Base-by-base conservation (phyloP, 2,888 invertebrate species). In the Agonopterix alstromeriana region DNA sequence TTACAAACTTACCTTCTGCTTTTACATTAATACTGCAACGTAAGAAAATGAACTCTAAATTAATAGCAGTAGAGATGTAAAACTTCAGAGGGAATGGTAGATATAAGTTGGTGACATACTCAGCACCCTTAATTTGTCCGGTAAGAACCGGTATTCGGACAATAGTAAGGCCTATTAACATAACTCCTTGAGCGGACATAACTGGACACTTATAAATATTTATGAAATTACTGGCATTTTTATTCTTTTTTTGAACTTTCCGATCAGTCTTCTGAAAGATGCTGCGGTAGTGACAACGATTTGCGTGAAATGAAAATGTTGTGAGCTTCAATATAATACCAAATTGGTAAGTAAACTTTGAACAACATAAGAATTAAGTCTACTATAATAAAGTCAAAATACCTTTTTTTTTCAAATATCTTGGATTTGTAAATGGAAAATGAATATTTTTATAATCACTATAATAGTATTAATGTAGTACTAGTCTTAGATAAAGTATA, bases 111-210 rank as follows among this genome's bases (percentile, higher is more conserved):
- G 72, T 59, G 49, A 63, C 67, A 62, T 69, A 68, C 63, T 70
- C 73, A 74, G 71, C 78, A 76, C 85, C 86, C 86, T 77, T 83
- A 83, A 86, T 82, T 80, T 78, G 75, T 74, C 67, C 60, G 61
- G 61, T 67, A 64, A 66, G 61, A 84, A 86, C 88, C 80, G 75
- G 88, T 80, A 78, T 65, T 49, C 51, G 63, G 63, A 85, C 84
- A 87, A 86, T 83, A 70, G 70, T 66, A 61, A 69, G 65, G 70
- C 65, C 65, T 76, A 85, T 86, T 88, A 85, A 70, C 87, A 87
- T 86, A 86, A 83, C 85, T 88, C 86, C 87, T 88, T 88, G 85
- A 83, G 84, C 82, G 73, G 77, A 73, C 64, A 64, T 27, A 27
- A 27, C 77, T 59, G 78, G 80, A 73, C 70, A 76, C 76, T 81